Conservation (phyloP, 2,888 invertebrate species). For the Cosmopolites sordidus region DNA sequence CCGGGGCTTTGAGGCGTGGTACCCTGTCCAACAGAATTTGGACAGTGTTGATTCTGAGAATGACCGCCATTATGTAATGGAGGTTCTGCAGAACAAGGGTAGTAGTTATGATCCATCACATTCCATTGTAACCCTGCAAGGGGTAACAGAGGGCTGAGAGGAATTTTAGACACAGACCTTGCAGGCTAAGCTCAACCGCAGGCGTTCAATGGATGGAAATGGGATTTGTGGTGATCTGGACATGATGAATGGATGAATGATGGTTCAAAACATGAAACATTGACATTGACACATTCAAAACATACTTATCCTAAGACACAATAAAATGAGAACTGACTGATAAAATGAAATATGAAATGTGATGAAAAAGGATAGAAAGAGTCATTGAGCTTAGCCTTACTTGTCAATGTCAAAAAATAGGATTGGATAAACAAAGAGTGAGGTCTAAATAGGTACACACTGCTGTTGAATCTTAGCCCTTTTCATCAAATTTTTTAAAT, state of each 20-base stretch:
- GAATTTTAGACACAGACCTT: slow-evolving; percentile 1
- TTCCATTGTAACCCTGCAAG: slow-evolving; percentile 73
- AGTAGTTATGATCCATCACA: slow-evolving; percentile 65
- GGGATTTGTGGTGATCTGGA: background rate
- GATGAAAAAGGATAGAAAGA: background rate
- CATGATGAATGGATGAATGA: background rate
- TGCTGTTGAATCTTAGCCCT: slow-evolving; percentile 46
- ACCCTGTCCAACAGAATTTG: slow-evolving; percentile 3
- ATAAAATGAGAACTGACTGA: background rate
- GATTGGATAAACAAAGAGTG: slow-evolving; percentile 20
- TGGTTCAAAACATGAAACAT: background rate
- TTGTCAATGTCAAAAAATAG: slow-evolving; percentile 30
- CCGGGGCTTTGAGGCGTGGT: slow-evolving; percentile 26
- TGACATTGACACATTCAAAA: background rate
- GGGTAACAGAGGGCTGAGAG: slow-evolving; percentile 19
- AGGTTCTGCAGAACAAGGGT: background rate
- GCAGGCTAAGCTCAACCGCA: slow-evolving; percentile 48
- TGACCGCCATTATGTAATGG: background rate
- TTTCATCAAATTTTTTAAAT: no score
- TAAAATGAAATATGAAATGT: no score
- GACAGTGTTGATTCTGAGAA: slow-evolving; percentile 18
- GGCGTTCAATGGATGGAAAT: slow-evolving; percentile 18
- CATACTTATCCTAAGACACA: background rate
- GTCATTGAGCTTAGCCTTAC: slow-evolving; percentile 45
- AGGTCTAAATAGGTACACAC: slow-evolving; percentile 20